phyloP scores from a whole-genome alignment of 2,797 vertebrate genomes.

The Rhynchotus rufescens region DNA sequence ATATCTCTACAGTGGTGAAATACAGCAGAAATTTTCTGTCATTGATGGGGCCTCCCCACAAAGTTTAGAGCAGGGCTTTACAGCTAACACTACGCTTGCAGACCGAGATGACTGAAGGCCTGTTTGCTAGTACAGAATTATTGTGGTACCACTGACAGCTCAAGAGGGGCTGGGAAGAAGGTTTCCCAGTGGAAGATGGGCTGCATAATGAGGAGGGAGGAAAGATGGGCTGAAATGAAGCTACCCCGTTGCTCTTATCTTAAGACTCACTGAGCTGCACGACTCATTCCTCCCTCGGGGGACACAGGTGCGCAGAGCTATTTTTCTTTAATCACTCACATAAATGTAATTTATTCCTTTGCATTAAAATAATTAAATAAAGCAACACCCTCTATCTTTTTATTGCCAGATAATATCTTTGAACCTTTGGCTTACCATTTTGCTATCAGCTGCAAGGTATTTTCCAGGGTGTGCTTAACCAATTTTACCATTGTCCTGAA shows the following conservation, averaged over 20 bases:
- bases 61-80: background rate
- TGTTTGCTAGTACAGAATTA: background rate
- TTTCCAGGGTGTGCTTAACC: conserved; percentile 79
- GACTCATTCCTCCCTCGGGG: conserved; percentile 77
- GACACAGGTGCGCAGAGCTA: conserved; percentile 79
- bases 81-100: background rate
- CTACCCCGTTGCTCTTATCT: conserved; percentile 65
- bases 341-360: conserved; percentile 82
- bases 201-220: conserved; percentile 17
- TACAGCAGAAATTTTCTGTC: background rate
- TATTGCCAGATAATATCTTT: conserved; percentile 80
- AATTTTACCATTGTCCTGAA: conserved; percentile 68
- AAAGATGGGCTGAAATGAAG: conserved; percentile 58
- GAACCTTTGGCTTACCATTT: conserved; percentile 79
- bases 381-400: conserved; percentile 74
- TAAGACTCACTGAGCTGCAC: conserved; percentile 69
- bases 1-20: background rate
- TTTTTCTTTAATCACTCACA: conserved; percentile 83
- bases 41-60: background rate
- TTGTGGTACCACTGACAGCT: background rate
- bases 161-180: background rate
- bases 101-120: background rate
- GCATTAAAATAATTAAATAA: conserved; percentile 82
- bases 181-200: background rate
- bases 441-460: conserved; percentile 79